A percentile compares a stretch with the other conserved stretches of the same genome.
Conservation (phyloP, 2,113 vertebrate species). For the Callithrix jacchus region DNA sequence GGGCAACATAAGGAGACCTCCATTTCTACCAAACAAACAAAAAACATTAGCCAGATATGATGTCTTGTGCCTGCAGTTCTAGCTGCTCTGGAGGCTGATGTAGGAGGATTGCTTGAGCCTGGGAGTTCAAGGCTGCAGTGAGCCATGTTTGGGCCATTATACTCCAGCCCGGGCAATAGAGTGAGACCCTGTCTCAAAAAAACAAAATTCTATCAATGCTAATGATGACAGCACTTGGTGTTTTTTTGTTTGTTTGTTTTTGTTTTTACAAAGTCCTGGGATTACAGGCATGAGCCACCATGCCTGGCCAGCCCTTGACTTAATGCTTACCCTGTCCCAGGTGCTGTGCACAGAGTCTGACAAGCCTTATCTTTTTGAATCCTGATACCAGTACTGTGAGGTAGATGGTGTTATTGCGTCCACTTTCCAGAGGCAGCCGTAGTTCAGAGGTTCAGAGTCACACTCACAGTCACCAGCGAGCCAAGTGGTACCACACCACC, state of each 20-base stretch:
- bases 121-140: background rate
- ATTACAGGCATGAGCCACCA: background rate
- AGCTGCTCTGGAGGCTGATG: background rate
- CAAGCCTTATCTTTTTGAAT: slow-evolving; percentile 1
- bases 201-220: background rate
- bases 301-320: background rate
- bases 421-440: slow-evolving; percentile 21
- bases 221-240: too few relatives aligned
- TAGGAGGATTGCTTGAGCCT: background rate
- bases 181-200: background rate
- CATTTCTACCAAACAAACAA: too few relatives aligned
- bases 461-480: background rate
- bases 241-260: too few relatives aligned
- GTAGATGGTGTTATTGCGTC: background rate
- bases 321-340: background rate
- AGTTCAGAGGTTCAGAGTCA: background rate
- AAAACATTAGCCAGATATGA: background rate
- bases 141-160: too few relatives aligned
- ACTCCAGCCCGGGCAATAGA: background rate
- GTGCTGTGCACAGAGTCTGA: background rate
- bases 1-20: background rate
- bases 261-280: background rate
- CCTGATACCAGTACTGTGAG: background rate
- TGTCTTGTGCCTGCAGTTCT: background rate
- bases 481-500: background rate